Evolutionary conservation across 2,888 invertebrate species (phyloP).

Genomic region (Lycocerus yunnanus): DNA sequence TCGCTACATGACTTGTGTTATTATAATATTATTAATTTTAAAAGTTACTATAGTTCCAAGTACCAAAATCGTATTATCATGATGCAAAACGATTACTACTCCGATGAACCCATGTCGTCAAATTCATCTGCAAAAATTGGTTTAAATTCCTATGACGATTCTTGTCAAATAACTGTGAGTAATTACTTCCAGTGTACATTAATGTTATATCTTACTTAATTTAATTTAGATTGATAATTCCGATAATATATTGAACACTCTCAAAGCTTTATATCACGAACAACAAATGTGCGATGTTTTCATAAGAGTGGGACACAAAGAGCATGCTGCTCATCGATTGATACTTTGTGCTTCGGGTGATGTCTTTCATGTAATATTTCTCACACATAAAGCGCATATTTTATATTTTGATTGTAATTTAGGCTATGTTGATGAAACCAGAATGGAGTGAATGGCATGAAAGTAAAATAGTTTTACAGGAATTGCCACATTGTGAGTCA

Average conservation of each 20-base stretch:
- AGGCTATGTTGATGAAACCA: constrained; percentile 94
- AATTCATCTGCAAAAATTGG: constrained; percentile 13
- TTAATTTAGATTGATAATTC: constrained; percentile 79
- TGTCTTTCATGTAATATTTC: constrained; percentile 81
- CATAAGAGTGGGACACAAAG: constrained; percentile 78
- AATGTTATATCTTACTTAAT: neutral
- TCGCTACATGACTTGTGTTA: neutral
- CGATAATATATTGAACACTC: constrained; percentile 77
- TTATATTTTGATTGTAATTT: constrained; percentile 25
- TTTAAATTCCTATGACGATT: constrained; percentile 20
- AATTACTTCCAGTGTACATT: neutral
- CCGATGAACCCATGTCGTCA: constrained; percentile 8
- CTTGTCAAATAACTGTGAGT: constrained; percentile 34
- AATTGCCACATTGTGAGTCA: constrained; percentile 80
- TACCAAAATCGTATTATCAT: constrained; percentile 8
- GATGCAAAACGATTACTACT: constrained; percentile 14
- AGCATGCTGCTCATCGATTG: constrained; percentile 87
- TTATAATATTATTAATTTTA: neutral
- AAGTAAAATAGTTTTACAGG: constrained; percentile 80
- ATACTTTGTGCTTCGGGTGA: constrained; percentile 94
- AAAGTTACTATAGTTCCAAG: neutral
- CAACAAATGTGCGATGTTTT: constrained; percentile 89
- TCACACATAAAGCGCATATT: neutral
- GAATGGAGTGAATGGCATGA: constrained; percentile 92
- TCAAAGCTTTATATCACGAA: constrained; percentile 82